Percentiles rank a stretch among this genome's conserved stretches.
phyloP scores from a whole-genome alignment of 2,888 invertebrate genomes.

The Drosophila niveifrons region DNA sequence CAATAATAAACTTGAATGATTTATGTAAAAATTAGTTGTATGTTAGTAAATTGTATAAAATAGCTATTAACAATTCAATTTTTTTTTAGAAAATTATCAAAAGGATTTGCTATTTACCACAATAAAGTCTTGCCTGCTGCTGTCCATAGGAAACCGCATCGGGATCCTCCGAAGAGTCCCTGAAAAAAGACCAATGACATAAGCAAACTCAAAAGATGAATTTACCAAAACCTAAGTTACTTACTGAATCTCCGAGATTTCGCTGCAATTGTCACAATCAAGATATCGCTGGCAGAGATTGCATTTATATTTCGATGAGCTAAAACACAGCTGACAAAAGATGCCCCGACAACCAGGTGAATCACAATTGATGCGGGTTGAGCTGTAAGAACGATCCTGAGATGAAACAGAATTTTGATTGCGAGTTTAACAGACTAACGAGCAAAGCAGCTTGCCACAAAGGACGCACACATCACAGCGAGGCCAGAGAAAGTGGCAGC shows the following conservation, averaged over 20 bases:
- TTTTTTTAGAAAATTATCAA: background rate
- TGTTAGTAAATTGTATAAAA: background rate
- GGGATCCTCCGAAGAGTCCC: conserved; percentile 82
- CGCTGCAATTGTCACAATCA: conserved; percentile 92
- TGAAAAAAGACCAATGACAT: conserved; percentile 19
- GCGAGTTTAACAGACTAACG: conserved; percentile 44
- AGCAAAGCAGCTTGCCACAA: conserved; percentile 40
- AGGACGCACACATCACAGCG: conserved; percentile 41
- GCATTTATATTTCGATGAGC: conserved; percentile 90
- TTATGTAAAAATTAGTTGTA: background rate
- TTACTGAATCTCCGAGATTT: conserved; percentile 92
- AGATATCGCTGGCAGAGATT: conserved; percentile 91
- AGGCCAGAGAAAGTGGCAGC: conserved; percentile 29
- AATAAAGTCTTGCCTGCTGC: background rate
- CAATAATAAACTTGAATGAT: background rate
- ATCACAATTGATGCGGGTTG: conserved; percentile 86
- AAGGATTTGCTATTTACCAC: background rate
- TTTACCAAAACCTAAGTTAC: conserved; percentile 36
- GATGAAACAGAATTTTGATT: conserved; percentile 7
- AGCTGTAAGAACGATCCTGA: conserved; percentile 50
- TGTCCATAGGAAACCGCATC: conserved; percentile 37
- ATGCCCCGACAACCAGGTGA: conserved; percentile 89
- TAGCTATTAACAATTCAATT: background rate
- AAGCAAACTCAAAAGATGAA: background rate
- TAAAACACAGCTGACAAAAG: conserved; percentile 91